These are phyloP conservation scores for Copidosoma floridanum DNA, from an alignment of 1,140 invertebrate genomes.

Conservation along the genomic window DNA sequence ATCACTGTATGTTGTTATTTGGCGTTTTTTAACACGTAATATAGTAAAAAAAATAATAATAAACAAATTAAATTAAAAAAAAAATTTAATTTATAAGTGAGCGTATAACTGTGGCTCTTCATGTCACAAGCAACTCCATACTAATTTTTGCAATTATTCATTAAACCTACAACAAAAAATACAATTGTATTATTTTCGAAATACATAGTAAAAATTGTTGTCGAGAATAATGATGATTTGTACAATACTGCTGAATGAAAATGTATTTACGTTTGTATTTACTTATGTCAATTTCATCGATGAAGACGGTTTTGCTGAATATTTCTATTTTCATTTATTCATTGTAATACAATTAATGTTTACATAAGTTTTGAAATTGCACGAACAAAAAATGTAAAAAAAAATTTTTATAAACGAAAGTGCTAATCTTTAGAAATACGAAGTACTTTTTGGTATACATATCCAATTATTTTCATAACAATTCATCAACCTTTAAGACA, in stretches of 20 bases:
- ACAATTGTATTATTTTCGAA: constrained; percentile 2
- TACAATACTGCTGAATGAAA: constrained; percentile 29
- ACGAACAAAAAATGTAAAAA: constrained; percentile 2
- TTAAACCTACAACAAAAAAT: constrained; percentile 23
- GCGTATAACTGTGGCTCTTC: constrained; percentile 14
- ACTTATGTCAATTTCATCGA: too few species aligned
- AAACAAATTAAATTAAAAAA: constrained; percentile 24
- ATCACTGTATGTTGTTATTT: too few species aligned
- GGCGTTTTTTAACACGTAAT: constrained; percentile 5
- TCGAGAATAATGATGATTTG: too few species aligned
- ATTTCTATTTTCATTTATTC: not conserved
- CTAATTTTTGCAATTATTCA: constrained; percentile 19
- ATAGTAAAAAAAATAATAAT: constrained; percentile 18
- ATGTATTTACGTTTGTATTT: too few species aligned
- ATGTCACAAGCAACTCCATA: constrained; percentile 19
- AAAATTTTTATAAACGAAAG: constrained; percentile 10
- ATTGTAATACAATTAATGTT: too few species aligned
- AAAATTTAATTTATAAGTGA: constrained; percentile 22
- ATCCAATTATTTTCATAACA: constrained; percentile 25
- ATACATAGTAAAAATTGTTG: constrained; percentile 13
- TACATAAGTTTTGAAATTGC: constrained; percentile 11
- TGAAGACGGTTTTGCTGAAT: too few species aligned
- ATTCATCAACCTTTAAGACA: constrained; percentile 13
- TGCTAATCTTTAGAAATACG: constrained; percentile 20
- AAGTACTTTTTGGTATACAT: constrained; percentile 23